These are phyloP conservation scores for Halictus ligatus DNA, from an alignment of 2,888 invertebrate species.

Conservation along the genomic window DNA sequence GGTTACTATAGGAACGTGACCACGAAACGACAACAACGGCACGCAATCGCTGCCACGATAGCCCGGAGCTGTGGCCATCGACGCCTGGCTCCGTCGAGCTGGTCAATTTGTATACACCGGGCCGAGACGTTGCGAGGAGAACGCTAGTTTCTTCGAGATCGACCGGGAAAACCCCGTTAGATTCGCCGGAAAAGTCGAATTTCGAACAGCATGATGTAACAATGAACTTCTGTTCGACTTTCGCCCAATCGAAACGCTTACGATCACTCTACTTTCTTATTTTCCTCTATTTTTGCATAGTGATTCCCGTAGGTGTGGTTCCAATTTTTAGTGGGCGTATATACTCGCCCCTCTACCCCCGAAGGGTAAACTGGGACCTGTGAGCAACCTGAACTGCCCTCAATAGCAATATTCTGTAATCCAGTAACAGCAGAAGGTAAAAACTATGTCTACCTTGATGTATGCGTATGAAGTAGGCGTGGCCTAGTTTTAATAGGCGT, in stretches of 20 bases:
- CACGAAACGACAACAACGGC: slow-evolving; percentile 71
- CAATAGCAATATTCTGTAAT: too few species aligned
- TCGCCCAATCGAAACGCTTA: not conserved
- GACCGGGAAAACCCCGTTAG: slow-evolving; percentile 12
- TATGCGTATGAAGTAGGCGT: not conserved
- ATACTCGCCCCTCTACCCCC: too few species aligned
- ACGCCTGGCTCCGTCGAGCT: not conserved
- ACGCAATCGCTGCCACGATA: slow-evolving; percentile 44
- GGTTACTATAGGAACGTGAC: slow-evolving; percentile 80
- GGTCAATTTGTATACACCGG: slow-evolving; percentile 36
- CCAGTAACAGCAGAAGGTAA: too few species aligned
- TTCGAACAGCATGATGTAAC: not conserved
- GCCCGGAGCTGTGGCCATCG: slow-evolving; percentile 2
- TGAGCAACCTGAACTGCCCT: too few species aligned
- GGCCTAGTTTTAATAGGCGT: not conserved
- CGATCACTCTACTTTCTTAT: not conserved
- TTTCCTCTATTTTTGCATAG: not conserved
- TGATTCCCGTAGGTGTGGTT: not conserved
- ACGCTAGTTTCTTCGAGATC: not conserved
- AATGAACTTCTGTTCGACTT: not conserved
- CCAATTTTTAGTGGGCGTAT: too few species aligned
- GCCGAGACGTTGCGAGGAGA: slow-evolving; percentile 14
- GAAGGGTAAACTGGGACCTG: too few species aligned
- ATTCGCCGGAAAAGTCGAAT: not conserved
- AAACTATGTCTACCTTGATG: too few species aligned